Conservation (phyloP, 1,140 invertebrate species). For the Monomorium pharaonis region DNA sequence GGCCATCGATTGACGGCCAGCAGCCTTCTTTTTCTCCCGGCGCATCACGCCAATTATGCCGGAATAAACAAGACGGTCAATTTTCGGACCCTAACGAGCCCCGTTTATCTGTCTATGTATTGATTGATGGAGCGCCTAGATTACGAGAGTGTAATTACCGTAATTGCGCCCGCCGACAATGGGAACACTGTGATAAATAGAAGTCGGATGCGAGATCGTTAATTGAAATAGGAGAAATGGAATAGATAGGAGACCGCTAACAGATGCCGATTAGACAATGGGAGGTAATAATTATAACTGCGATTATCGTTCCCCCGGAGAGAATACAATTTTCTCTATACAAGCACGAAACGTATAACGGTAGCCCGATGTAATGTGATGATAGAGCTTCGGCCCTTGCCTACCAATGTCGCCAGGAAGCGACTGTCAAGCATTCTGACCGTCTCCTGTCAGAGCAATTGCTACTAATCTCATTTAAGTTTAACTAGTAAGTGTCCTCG, state of each 20-base stretch:
- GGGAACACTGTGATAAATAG: slow-evolving; percentile 17
- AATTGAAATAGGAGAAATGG: slow-evolving; percentile 25
- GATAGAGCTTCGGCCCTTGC: not conserved
- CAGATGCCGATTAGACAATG: not conserved
- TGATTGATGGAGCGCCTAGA: slow-evolving; percentile 45
- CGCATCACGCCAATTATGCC: slow-evolving; percentile 36
- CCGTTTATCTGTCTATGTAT: slow-evolving; percentile 41
- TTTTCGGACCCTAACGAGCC: slow-evolving; percentile 50
- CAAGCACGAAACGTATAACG: not conserved
- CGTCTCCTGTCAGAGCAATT: slow-evolving; percentile 69
- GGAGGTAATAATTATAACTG: not conserved
- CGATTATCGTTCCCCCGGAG: not conserved
- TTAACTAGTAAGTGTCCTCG: slow-evolving; percentile 69
- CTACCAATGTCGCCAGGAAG: slow-evolving; percentile 19
- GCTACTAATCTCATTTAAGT: slow-evolving; percentile 68
- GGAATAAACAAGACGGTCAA: slow-evolving; percentile 53
- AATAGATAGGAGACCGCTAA: not conserved
- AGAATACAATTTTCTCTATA: not conserved
- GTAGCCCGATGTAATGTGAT: not conserved
- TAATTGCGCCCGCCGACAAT: slow-evolving; percentile 46
- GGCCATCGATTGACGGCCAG: slow-evolving; percentile 36
- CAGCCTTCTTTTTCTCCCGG: slow-evolving; percentile 13
- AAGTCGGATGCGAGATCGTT: slow-evolving; percentile 19
- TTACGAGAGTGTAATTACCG: slow-evolving; percentile 48
- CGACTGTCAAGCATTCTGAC: slow-evolving; percentile 53